phyloP scores from a whole-genome alignment of 2,888 invertebrate species.

The Ectemnius cavifrons region DNA sequence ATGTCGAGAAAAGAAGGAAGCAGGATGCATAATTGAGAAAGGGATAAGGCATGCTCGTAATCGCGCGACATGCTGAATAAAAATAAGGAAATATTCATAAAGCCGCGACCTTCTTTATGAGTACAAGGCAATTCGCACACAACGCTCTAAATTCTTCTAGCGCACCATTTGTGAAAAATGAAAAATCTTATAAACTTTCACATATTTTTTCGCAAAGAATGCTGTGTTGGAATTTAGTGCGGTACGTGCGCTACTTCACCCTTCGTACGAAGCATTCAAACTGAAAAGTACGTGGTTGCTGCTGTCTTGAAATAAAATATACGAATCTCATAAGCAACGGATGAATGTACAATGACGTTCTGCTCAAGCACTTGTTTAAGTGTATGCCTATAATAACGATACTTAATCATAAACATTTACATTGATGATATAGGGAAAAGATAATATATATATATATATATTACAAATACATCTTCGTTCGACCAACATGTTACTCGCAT shows the following conservation, averaged over 20 bases:
- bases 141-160: no score
- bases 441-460: background rate
- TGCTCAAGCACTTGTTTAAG: constrained; percentile 9
- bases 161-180: no score
- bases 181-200: no score
- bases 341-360: constrained; percentile 19
- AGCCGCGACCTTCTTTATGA: constrained; percentile 22
- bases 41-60: constrained; percentile 55
- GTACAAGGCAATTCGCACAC: background rate
- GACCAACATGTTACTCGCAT: constrained; percentile 30
- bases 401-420: constrained; percentile 27
- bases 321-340: constrained; percentile 25
- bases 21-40: constrained; percentile 25
- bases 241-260: no score
- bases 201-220: no score
- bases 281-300: constrained; percentile 73
- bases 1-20: constrained; percentile 1
- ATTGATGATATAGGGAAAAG: background rate
- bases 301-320: constrained; percentile 52
- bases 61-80: constrained; percentile 61
- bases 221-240: no score
- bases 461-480: background rate
- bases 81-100: constrained; percentile 27
- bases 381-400: background rate
- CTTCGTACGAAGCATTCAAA: constrained; percentile 52